Evolutionary conservation across 2,888 invertebrate genomes (phyloP).

Genomic region (Eupithecia abbreviata): DNA sequence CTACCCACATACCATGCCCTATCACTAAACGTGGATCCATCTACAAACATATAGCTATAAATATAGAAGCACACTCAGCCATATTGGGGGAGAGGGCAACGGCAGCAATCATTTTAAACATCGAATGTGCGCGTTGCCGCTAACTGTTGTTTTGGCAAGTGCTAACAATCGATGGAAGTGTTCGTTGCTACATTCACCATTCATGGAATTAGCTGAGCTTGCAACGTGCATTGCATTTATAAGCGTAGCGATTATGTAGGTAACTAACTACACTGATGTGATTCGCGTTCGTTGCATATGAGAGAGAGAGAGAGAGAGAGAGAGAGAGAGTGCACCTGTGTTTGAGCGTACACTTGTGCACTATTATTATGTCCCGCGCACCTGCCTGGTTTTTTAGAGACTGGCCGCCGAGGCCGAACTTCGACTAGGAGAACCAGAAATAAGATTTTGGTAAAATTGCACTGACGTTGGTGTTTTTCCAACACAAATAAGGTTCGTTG

Average conservation of each 20-base stretch:
- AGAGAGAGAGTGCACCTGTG: too few relatives aligned
- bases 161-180: conserved; percentile 40
- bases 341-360: too few relatives aligned
- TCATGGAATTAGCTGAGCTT: conserved; percentile 34
- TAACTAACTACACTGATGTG: too few relatives aligned
- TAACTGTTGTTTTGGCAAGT: conserved; percentile 33
- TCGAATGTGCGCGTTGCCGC: conserved; percentile 10
- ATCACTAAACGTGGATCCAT: conserved; percentile 1
- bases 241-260: not conserved
- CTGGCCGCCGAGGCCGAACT: too few relatives aligned
- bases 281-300: too few relatives aligned
- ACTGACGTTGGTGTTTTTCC: not conserved
- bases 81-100: conserved; percentile 21
- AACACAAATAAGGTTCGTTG: too few relatives aligned
- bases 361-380: too few relatives aligned
- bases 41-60: conserved; percentile 10
- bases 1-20: not conserved
- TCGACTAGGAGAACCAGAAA: not conserved
- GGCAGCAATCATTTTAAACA: conserved; percentile 27
- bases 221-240: conserved; percentile 24
- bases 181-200: conserved; percentile 36
- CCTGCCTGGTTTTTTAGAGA: too few relatives aligned
- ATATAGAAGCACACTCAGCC: conserved; percentile 10
- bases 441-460: not conserved
- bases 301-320: too few relatives aligned